phyloP scores from a whole-genome alignment of 2,888 invertebrate species.

The Aphrophora alni region DNA sequence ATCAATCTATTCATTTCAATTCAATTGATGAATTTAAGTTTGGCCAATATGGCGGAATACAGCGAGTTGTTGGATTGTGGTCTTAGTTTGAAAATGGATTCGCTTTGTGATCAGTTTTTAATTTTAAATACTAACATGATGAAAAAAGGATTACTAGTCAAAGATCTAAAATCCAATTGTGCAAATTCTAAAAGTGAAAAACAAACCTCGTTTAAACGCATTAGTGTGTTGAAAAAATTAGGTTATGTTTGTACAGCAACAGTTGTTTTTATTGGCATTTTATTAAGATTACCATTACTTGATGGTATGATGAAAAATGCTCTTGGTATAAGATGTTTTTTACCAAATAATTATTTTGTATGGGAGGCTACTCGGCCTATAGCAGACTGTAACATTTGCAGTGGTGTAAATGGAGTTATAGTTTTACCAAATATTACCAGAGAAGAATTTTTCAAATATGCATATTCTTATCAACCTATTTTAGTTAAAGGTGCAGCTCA shows the following conservation, averaged over 20 bases:
- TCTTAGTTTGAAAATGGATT: not conserved
- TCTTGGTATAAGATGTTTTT: constrained; percentile 69
- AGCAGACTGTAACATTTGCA: constrained; percentile 81
- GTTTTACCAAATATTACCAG: constrained; percentile 72
- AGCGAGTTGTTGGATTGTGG: not conserved
- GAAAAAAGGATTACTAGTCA: constrained; percentile 45
- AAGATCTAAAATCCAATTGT: not conserved
- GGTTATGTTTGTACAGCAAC: constrained; percentile 35
- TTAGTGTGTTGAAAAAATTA: constrained; percentile 20
- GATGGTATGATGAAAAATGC: constrained; percentile 52
- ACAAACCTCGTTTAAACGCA: not conserved
- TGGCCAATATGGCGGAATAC: not conserved
- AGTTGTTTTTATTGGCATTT: constrained; percentile 39
- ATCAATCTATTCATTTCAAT: not conserved
- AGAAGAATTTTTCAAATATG: constrained; percentile 72
- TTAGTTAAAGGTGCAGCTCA: constrained; percentile 76
- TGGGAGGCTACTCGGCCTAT: constrained; percentile 88
- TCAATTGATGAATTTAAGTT: too few relatives aligned
- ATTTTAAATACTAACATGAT: constrained; percentile 51
- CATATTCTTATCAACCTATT: constrained; percentile 81
- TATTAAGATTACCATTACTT: constrained; percentile 44
- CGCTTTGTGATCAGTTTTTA: constrained; percentile 47
- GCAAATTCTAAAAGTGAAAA: not conserved
- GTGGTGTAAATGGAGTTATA: constrained; percentile 69
- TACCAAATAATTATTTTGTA: constrained; percentile 83